Evolutionary conservation across 2,888 invertebrate species (phyloP).

Genomic region (Raillietiella orientalis): DNA sequence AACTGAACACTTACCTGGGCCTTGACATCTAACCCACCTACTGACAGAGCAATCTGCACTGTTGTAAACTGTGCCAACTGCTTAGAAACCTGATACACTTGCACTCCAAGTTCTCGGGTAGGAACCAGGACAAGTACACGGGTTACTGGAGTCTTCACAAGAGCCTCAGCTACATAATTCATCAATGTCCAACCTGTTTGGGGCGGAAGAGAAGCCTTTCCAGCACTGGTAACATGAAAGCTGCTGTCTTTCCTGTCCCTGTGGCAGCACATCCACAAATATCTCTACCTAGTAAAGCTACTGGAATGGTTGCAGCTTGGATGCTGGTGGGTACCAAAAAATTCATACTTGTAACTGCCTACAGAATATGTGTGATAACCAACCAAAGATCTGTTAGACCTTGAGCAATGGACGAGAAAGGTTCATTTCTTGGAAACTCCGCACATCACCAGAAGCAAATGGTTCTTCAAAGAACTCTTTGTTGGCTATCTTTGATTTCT

Average conservation of each 20-base stretch:
- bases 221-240: slow-evolving; percentile 87
- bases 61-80: slow-evolving; percentile 59
- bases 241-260: slow-evolving; percentile 91
- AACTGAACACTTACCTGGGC: slow-evolving; percentile 15
- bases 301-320: slow-evolving; percentile 75
- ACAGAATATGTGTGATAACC: slow-evolving; percentile 8
- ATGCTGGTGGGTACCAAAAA: slow-evolving; percentile 88
- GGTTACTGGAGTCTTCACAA: slow-evolving; percentile 18
- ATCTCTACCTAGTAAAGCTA: slow-evolving; percentile 68
- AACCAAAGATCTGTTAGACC: no score
- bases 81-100: slow-evolving; percentile 75
- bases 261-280: slow-evolving; percentile 97
- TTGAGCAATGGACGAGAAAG: slow-evolving; percentile 72
- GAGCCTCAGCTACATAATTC: not conserved
- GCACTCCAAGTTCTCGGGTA: slow-evolving; percentile 86
- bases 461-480: not conserved
- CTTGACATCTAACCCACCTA: slow-evolving; percentile 61
- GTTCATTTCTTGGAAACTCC: slow-evolving; percentile 53
- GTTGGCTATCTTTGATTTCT: not conserved
- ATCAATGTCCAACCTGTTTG: slow-evolving; percentile 7
- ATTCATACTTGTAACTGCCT: slow-evolving; percentile 54
- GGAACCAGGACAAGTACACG: slow-evolving; percentile 79
- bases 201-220: slow-evolving; percentile 72
- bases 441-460: slow-evolving; percentile 6
- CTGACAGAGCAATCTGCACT: slow-evolving; percentile 44